Evolutionary conservation across 1,140 invertebrate genomes (phyloP).

Genomic region (Bombus vancouverensis): DNA sequence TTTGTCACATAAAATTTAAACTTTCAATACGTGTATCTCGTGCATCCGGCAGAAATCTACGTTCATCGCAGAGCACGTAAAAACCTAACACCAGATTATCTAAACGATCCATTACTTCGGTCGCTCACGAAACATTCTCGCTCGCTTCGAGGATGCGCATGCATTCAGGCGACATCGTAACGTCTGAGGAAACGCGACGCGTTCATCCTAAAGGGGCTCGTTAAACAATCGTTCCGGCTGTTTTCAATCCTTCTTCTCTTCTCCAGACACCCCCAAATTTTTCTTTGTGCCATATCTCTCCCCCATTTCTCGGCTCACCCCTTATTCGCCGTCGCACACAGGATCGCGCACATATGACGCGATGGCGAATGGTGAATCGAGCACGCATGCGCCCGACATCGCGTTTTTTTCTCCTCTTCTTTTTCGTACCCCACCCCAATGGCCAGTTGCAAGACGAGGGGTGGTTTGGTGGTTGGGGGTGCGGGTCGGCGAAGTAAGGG

Average conservation of each 20-base stretch:
- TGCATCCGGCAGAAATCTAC: too few relatives aligned
- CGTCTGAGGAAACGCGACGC: slow-evolving; percentile 44
- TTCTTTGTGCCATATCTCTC: slow-evolving; percentile 56
- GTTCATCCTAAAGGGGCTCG: slow-evolving; percentile 40
- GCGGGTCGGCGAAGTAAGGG: slow-evolving; percentile 73
- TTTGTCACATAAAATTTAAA: background rate
- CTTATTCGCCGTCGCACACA: slow-evolving; percentile 36
- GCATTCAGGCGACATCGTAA: background rate
- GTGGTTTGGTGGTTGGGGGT: slow-evolving; percentile 60
- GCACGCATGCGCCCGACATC: slow-evolving; percentile 63
- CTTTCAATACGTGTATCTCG: background rate
- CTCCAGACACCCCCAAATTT: slow-evolving; percentile 60
- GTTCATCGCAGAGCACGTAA: background rate
- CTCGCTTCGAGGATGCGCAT: background rate
- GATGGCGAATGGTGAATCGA: slow-evolving; percentile 65
- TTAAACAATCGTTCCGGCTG: slow-evolving; percentile 56
- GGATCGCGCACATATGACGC: slow-evolving; percentile 68
- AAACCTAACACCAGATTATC: background rate
- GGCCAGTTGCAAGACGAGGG: slow-evolving; percentile 65
- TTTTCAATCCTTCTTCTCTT: slow-evolving; percentile 52
- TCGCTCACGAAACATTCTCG: background rate
- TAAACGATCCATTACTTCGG: background rate
- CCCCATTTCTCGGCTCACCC: background rate
- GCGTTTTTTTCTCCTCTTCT: slow-evolving; percentile 48
- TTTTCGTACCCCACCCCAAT: slow-evolving; percentile 54